Conservation (phyloP, 2,113 vertebrate genomes). For the Pongo abelii region DNA sequence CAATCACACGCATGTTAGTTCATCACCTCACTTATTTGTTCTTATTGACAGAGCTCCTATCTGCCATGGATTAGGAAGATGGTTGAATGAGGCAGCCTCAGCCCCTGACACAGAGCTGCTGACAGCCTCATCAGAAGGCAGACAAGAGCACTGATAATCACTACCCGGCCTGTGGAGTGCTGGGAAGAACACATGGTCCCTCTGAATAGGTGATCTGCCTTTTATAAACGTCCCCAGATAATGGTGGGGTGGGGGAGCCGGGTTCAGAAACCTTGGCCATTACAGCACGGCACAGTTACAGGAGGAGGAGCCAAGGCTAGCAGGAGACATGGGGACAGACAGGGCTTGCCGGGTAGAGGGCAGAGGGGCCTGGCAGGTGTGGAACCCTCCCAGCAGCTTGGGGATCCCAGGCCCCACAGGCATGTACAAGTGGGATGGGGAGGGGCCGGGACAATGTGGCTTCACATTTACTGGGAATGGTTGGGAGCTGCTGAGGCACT, state of each 20-base stretch:
- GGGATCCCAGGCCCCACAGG: not conserved
- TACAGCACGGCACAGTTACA: not conserved
- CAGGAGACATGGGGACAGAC: not conserved
- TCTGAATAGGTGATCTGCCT: not conserved
- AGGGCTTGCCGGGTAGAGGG: no score
- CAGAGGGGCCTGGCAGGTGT: no score
- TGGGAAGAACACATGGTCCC: no score
- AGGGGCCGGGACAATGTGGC: rapidly evolving
- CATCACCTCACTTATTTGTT: no score
- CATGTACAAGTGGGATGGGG: rapidly evolving
- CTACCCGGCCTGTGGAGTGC: not conserved
- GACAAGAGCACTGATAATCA: rapidly evolving
- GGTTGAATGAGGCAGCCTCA: rapidly evolving
- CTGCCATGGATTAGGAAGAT: rapidly evolving
- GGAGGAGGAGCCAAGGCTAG: not conserved
- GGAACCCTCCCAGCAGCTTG: not conserved
- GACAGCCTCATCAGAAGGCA: not conserved
- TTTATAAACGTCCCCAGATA: no score
- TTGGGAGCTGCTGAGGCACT: rapidly evolving
- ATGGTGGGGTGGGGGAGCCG: rapidly evolving
- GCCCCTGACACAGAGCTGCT: rapidly evolving
- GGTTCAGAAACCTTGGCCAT: not conserved
- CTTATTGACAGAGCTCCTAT: not conserved
- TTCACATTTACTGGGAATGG: rapidly evolving
- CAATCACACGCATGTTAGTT: not conserved